phyloP scores from a whole-genome alignment of 2,888 invertebrate genomes.

The Coenonympha glycerion region DNA sequence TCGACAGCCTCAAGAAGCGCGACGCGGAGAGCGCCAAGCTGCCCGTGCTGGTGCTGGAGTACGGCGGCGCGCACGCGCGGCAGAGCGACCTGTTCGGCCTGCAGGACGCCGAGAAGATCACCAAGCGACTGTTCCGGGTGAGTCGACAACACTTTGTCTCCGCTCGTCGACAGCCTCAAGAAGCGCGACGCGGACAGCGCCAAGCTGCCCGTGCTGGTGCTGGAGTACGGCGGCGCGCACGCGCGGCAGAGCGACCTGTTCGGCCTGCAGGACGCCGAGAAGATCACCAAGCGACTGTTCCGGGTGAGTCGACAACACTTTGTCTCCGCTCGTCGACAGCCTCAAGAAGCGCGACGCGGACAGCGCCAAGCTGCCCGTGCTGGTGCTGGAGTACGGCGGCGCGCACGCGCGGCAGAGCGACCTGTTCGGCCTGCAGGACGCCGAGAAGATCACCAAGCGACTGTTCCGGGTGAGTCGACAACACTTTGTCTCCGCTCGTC shows the following conservation, averaged over 20 bases:
- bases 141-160: too few species aligned
- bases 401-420: constrained; percentile 87
- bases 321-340: constrained; percentile 83
- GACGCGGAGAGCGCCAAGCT: constrained; percentile 77
- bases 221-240: constrained; percentile 91
- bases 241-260: constrained; percentile 89
- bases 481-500: too few species aligned
- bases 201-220: constrained; percentile 78
- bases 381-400: constrained; percentile 89
- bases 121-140: constrained; percentile 90
- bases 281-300: constrained; percentile 92
- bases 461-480: constrained; percentile 84
- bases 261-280: constrained; percentile 87
- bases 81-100: constrained; percentile 89
- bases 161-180: constrained; percentile 84
- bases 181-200: constrained; percentile 77
- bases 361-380: constrained; percentile 76
- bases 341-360: constrained; percentile 80
- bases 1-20: constrained; percentile 82
- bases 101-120: constrained; percentile 91
- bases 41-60: constrained; percentile 83
- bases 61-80: constrained; percentile 87
- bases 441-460: constrained; percentile 93
- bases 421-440: constrained; percentile 88
- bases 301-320: too few species aligned